phyloP scores from a whole-genome alignment of 2,113 vertebrate genomes.

The Xenopus laevis region DNA sequence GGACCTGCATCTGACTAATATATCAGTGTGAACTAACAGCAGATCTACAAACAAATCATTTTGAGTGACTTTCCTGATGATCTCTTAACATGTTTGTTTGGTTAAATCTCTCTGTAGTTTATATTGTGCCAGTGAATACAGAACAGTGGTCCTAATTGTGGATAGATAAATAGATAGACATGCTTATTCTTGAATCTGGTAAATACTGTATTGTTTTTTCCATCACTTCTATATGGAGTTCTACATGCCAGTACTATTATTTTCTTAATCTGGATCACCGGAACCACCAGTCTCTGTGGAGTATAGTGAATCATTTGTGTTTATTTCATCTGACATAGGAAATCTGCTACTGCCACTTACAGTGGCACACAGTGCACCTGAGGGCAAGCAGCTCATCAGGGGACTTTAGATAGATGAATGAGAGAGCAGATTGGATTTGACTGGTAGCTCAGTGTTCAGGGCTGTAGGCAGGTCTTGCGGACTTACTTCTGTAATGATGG shows the following conservation, averaged over 20 bases:
- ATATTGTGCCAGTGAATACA: too few species aligned
- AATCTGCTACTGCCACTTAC: slow-evolving; percentile 22
- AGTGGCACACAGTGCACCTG: slow-evolving; percentile 19
- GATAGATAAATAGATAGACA: too few species aligned
- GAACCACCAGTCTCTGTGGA: background rate
- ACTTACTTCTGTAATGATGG: too few species aligned
- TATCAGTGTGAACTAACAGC: too few species aligned
- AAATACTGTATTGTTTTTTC: background rate
- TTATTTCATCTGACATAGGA: slow-evolving; percentile 31
- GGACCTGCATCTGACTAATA: too few species aligned
- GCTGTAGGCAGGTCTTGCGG: too few species aligned
- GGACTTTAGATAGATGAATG: slow-evolving; percentile 28
- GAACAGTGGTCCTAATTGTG: too few species aligned
- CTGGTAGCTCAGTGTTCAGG: background rate
- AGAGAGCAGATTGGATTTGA: slow-evolving; percentile 30
- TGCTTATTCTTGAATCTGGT: too few species aligned
- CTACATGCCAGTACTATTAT: background rate
- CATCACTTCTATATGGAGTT: background rate
- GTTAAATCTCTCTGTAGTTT: too few species aligned
- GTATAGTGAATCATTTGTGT: slow-evolving; percentile 29
- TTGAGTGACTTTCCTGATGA: too few species aligned
- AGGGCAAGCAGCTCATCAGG: slow-evolving; percentile 36
- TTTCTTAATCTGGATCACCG: background rate
- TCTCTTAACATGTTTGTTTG: too few species aligned
- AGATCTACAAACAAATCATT: too few species aligned